A percentile compares a stretch with the other conserved stretches of the same genome.
These are phyloP conservation scores for Xanthorhoe spadicearia DNA, from an alignment of 2,888 invertebrate species.

Conservation along the genomic window DNA sequence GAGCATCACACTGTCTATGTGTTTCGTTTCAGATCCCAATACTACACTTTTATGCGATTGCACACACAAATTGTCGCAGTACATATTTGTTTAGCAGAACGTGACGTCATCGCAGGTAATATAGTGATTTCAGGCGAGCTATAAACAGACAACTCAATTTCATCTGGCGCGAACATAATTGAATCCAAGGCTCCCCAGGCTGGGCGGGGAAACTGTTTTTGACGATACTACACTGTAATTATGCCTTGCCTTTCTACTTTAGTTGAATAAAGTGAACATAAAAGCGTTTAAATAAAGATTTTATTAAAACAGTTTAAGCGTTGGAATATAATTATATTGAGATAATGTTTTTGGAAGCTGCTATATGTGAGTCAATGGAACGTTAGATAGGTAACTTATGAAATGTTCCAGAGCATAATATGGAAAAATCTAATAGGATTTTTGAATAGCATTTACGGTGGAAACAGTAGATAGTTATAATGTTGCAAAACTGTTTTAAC, in stretches of 20 bases:
- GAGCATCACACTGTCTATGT: neutral
- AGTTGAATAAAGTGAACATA: slow-evolving; percentile 47
- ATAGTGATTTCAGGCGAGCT: slow-evolving; percentile 43
- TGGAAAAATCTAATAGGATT: too few species aligned
- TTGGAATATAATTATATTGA: neutral
- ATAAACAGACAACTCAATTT: slow-evolving; percentile 48
- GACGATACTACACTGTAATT: slow-evolving; percentile 35
- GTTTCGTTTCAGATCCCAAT: neutral
- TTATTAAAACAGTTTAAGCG: neutral
- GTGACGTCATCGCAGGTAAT: slow-evolving; percentile 38
- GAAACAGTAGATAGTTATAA: too few species aligned
- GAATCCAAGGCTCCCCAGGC: slow-evolving; percentile 41
- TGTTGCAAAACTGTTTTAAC: too few species aligned
- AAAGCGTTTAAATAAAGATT: slow-evolving; percentile 8
- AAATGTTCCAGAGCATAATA: too few species aligned
- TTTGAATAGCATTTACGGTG: too few species aligned
- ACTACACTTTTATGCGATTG: slow-evolving; percentile 3
- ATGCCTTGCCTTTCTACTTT: slow-evolving; percentile 25
- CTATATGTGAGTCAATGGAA: too few species aligned
- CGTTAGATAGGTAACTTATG: too few species aligned
- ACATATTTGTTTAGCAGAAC: slow-evolving; percentile 27
- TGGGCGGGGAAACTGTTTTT: slow-evolving; percentile 42
- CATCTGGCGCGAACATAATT: slow-evolving; percentile 44
- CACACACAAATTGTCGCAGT: slow-evolving; percentile 16
- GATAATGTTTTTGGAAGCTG: neutral